Evolutionary conservation across 2,797 vertebrate genomes (phyloP).

Genomic region (Eremophila alpestris): DNA sequence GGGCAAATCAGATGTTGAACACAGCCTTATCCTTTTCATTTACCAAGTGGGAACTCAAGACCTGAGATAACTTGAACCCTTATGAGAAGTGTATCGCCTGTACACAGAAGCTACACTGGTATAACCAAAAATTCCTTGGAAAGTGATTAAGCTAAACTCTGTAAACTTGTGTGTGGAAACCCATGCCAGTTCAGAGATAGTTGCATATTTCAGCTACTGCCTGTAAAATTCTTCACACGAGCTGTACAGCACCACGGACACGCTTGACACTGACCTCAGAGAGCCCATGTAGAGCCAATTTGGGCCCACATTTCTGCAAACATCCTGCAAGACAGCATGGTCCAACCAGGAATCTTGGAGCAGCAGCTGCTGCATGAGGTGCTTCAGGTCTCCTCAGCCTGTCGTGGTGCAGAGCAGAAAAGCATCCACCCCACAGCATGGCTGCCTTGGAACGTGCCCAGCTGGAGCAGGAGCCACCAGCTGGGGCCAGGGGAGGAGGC

Average conservation of each 20-base stretch:
- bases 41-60: neutral
- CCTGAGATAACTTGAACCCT: neutral
- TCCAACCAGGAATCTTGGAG: neutral
- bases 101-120: neutral
- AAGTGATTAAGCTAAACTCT: neutral
- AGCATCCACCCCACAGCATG: neutral
- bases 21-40: neutral
- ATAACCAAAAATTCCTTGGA: neutral
- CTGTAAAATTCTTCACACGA: neutral
- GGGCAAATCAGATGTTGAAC: neutral
- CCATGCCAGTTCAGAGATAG: neutral
- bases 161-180: rapidly evolving
- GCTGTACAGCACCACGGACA: neutral
- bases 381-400: neutral
- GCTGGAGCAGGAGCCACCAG: neutral
- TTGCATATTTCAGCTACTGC: neutral
- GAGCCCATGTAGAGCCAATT: rapidly evolving
- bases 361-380: neutral
- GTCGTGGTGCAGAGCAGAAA: neutral
- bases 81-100: neutral
- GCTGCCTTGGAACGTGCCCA: rapidly evolving
- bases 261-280: rapidly evolving
- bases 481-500: neutral
- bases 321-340: rapidly evolving
- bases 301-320: neutral